phyloP scores from a whole-genome alignment of 2,797 vertebrate genomes.

The Periparus ater region DNA sequence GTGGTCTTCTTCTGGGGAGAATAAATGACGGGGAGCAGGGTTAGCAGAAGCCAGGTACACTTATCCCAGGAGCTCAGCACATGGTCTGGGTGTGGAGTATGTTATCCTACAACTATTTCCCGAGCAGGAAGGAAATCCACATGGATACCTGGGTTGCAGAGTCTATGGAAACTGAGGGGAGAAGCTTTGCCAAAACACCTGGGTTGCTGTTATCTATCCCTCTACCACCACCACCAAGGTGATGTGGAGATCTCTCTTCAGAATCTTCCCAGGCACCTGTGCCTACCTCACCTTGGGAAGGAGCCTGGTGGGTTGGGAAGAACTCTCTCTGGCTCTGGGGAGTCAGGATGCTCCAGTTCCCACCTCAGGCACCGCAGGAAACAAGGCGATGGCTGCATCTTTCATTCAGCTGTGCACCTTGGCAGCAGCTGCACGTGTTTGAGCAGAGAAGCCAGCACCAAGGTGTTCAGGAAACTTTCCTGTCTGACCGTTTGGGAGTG shows the following conservation, averaged over 20 bases:
- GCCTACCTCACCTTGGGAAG: not conserved
- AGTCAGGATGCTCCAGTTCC: not conserved
- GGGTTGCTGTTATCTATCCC: not conserved
- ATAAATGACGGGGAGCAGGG: too few relatives aligned
- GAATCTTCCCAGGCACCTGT: not conserved
- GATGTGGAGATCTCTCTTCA: not conserved
- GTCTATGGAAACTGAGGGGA: not conserved
- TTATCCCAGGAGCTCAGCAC: not conserved
- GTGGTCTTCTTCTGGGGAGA: not conserved
- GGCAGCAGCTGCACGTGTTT: not conserved
- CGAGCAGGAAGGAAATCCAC: not conserved
- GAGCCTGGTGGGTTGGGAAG: not conserved
- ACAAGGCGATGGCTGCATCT: not conserved
- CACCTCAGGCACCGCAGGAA: fast-evolving
- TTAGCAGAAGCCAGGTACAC: not conserved
- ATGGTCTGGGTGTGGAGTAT: not conserved
- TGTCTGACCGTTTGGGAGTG: not conserved
- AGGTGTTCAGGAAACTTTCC: not conserved
- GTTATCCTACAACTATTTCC: not conserved
- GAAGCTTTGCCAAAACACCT: not conserved
- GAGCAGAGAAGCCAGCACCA: not conserved
- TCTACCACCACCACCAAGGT: not conserved
- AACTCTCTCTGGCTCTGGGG: not conserved
- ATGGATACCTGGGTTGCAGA: not conserved
- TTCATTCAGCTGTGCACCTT: not conserved